These are phyloP conservation scores for Anabacerthia variegaticeps DNA, from an alignment of 2,797 vertebrate species.

Conservation along the genomic window DNA sequence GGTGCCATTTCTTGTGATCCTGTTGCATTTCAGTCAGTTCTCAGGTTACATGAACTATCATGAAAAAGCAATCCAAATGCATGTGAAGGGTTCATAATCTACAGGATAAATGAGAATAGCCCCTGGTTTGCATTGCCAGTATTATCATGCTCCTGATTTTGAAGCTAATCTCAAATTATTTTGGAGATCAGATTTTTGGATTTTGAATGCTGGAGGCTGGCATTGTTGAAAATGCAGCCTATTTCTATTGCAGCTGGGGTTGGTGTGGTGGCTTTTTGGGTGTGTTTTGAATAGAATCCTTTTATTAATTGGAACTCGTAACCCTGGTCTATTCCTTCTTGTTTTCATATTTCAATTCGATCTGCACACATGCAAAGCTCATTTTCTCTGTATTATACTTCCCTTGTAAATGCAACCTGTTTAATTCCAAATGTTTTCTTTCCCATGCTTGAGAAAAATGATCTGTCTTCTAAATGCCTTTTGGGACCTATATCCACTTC, in stretches of 20 bases:
- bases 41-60: not conserved
- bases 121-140: not conserved
- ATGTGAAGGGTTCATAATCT: not conserved
- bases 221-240: not conserved
- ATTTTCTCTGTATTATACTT: not conserved
- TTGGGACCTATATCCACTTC: constrained; percentile 51
- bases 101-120: not conserved
- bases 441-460: constrained; percentile 53
- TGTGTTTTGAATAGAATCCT: not conserved
- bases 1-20: not conserved
- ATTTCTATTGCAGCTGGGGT: not conserved
- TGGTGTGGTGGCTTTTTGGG: not conserved
- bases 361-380: not conserved
- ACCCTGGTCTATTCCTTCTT: not conserved
- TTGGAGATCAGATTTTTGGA: not conserved
- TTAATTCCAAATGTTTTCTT: constrained; percentile 60
- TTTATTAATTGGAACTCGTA: not conserved
- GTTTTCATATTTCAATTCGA: not conserved
- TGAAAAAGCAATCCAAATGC: not conserved
- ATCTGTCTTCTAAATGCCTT: constrained; percentile 47
- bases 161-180: not conserved
- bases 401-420: constrained; percentile 19
- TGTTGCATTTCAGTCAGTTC: not conserved
- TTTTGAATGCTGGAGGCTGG: not conserved
- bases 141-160: not conserved